Conservation (phyloP, 2,797 vertebrate species). For the Heterohyrax brucei region DNA sequence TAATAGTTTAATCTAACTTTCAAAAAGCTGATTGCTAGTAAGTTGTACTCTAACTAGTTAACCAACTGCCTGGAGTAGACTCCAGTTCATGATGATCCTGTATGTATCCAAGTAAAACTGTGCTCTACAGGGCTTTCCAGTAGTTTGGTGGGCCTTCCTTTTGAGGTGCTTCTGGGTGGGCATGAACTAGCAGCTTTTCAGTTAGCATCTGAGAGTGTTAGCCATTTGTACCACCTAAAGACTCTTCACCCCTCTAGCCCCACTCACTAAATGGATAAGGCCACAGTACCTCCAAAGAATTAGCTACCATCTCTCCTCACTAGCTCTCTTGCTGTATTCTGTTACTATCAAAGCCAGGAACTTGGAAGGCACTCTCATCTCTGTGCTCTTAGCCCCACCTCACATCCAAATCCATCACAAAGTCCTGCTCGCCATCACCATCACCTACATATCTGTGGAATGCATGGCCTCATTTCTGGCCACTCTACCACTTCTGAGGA, state of each 20-base stretch:
- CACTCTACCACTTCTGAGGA: conserved; percentile 29
- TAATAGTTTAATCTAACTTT: not conserved
- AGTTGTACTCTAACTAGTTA: not conserved
- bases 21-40: not conserved
- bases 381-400: not conserved
- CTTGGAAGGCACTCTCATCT: not conserved
- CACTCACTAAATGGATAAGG: not conserved
- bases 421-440: not conserved
- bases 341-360: conserved; percentile 9
- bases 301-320: not conserved
- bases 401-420: conserved; percentile 12
- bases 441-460: conserved; percentile 9
- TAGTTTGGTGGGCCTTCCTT: too few relatives aligned
- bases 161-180: too few relatives aligned
- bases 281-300: not conserved
- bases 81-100: not conserved
- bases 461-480: not conserved
- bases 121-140: not conserved
- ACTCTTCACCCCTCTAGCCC: not conserved
- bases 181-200: too few relatives aligned
- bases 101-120: not conserved
- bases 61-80: not conserved
- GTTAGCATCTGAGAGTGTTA: too few relatives aligned
- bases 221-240: too few relatives aligned
- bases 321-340: not conserved